These are phyloP conservation scores for Nyctereutes procyonoides DNA, from an alignment of 2,113 vertebrate genomes.

Conservation along the genomic window DNA sequence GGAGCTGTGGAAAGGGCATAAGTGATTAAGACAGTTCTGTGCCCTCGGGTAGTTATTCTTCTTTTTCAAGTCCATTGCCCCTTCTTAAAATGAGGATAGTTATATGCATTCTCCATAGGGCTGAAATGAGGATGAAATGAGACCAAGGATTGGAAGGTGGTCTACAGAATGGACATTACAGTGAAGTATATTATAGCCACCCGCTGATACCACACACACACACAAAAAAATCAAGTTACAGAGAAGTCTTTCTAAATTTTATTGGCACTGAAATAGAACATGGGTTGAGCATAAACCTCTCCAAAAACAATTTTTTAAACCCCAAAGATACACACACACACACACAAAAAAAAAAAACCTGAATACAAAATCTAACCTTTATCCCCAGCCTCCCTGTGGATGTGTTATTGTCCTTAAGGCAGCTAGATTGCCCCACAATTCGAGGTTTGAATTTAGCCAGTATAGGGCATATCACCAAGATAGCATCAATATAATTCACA, in stretches of 20 bases:
- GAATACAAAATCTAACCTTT: slow-evolving; percentile 78
- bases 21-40: neutral
- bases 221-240: slow-evolving; percentile 45
- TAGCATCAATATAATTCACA: slow-evolving; percentile 87
- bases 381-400: slow-evolving; percentile 67
- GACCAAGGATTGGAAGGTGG: neutral
- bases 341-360: slow-evolving; percentile 49
- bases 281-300: slow-evolving; percentile 84
- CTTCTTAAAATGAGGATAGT: slow-evolving; percentile 32
- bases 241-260: slow-evolving; percentile 86
- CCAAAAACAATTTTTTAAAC: slow-evolving; percentile 70
- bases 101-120: neutral
- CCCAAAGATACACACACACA: slow-evolving; percentile 53
- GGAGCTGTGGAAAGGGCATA: neutral
- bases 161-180: neutral
- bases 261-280: slow-evolving; percentile 89
- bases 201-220: neutral
- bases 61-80: neutral
- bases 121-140: neutral
- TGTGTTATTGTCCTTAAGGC: slow-evolving; percentile 63
- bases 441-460: slow-evolving; percentile 69
- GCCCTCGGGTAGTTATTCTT: neutral
- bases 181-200: neutral
- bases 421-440: slow-evolving; percentile 54
- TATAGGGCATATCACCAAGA: slow-evolving; percentile 74